phyloP scores from a whole-genome alignment of 2,888 invertebrate genomes.

The Phyto melanocephala region DNA sequence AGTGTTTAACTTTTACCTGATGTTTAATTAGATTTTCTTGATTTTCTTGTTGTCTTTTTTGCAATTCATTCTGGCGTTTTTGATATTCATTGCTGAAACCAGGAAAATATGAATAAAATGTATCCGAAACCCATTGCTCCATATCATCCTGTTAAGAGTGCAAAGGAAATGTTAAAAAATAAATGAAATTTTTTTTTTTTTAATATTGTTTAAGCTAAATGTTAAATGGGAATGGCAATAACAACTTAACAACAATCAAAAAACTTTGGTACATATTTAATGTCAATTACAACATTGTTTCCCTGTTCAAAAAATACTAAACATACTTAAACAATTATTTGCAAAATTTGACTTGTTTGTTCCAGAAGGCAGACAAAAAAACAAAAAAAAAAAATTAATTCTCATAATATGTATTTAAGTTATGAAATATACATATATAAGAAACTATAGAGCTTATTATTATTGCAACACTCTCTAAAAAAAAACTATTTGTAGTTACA shows the following conservation, averaged over 20 bases:
- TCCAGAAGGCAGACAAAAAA: neutral
- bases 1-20: conserved; percentile 69
- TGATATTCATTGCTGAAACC: conserved; percentile 77
- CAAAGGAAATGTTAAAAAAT: conserved; percentile 13
- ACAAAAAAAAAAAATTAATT: neutral
- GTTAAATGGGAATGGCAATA: conserved; percentile 8
- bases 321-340: conserved; percentile 21
- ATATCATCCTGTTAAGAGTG: conserved; percentile 74
- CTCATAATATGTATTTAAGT: conserved; percentile 7
- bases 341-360: conserved; percentile 12
- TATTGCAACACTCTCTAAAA: neutral
- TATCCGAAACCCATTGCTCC: conserved; percentile 79
- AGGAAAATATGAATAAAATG: conserved; percentile 78
- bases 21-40: conserved; percentile 77
- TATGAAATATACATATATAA: neutral
- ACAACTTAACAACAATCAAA: conserved; percentile 74
- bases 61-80: conserved; percentile 75
- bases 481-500: neutral
- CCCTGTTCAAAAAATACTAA: conserved; percentile 27
- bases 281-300: conserved; percentile 13
- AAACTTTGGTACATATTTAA: conserved; percentile 73
- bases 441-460: neutral
- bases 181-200: no score
- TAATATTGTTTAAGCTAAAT: no score
- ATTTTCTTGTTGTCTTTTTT: conserved; percentile 75